Evolutionary conservation across 1,140 invertebrate species (phyloP), one percentile per base, ranked within the genome.

Genomic region (Psix sp.): DNA sequence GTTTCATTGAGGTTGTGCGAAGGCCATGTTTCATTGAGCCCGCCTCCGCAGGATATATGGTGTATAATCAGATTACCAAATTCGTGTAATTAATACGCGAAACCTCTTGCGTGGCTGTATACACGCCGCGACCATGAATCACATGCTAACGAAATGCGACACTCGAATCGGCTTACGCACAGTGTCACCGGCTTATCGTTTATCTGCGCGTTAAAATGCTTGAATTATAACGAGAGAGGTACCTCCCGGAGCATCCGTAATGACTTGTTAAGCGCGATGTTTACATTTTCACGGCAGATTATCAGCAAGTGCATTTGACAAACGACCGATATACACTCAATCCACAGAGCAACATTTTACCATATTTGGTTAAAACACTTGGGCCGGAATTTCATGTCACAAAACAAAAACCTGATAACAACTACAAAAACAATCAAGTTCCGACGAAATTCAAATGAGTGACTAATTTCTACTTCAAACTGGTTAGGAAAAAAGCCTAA

Each of bases 161-260:
- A 56, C 54, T 29, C 48, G 56, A 68, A 62, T 62, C 49, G 35
- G 35, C 57, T 71, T 71, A 62, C 35, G 51, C 43, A 56, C 56
- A 71, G 57, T 71, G 56, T 62, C 57, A 38, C 20, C 15, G 67
- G 67, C 57, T 71, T 71, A 70, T 70, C 66, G 35, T 62, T 71
- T 62, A 71, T 71, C 67, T 48, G 48, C 42, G 51, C 62, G 63
- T 62, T 71, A 36, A 71, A 62, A 71, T 67, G 62, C 60, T 17
- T 42, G 43, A 51, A 73, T 73, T 63, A 65, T 39, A 38, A 7
- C 6, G 13, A 2, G 33, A 24, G 36, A 29, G 18, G 29, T 7
- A 49, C 46, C 46, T 40, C 39, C 20, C 31, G 33, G 11, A 14
- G 54, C 48, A 65, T 66, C 33, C 51, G 54, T 54, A 66, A 73